Base-by-base conservation (phyloP, 1,140 invertebrate species). In the Campoletis sonorensis region DNA sequence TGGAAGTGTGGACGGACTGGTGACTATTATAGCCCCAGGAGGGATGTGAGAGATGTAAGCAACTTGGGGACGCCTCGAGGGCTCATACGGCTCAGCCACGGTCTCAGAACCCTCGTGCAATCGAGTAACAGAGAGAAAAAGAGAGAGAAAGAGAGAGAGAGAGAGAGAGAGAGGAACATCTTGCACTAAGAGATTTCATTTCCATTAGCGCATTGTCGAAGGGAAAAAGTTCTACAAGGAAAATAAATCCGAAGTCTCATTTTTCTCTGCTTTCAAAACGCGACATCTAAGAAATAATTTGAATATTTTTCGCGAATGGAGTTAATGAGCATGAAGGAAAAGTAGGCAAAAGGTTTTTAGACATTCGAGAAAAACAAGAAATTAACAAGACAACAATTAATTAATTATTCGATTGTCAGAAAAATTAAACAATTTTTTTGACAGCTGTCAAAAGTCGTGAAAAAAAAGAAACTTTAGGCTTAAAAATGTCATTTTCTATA, bases 151-250 rank as follows among this genome's bases (percentile, higher is more conserved):
- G 54, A 58, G 11, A 4, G 11, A 3, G 54, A 58, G 54, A 58
- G 11, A 4, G 11, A 58, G 54, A 58, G 54, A 58, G 54, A 58
- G 54, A 10, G 13, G 2, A 58, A 58, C 21, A 58, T 83, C 83
- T 88, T 84, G 40, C 40, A 45, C 85, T 85, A 82, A 84, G 82
- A 84, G 85, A 88, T 88, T 87, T 88, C 86, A 87, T 88, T 88
- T 88, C 83, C 86, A 88, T 87, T 87, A 88, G 86, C 79, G 33
- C 51, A 86, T 85, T 81, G 79, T 58, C 54, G 54, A 21, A 58
- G 5, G 21, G 21, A 86, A 88, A 85, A 84, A 85, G 82, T 72
- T 87, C 80, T n/a, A 79, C 23, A 26, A 64, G 8, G 21, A 45
- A 64, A 79, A 21, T 58, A 79, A 8, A 45, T 45, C 40, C 40